Percentiles rank a stretch among this genome's conserved stretches.
Conservation (phyloP, 2,888 invertebrate genomes). For the Ganaspis brasiliensis region DNA sequence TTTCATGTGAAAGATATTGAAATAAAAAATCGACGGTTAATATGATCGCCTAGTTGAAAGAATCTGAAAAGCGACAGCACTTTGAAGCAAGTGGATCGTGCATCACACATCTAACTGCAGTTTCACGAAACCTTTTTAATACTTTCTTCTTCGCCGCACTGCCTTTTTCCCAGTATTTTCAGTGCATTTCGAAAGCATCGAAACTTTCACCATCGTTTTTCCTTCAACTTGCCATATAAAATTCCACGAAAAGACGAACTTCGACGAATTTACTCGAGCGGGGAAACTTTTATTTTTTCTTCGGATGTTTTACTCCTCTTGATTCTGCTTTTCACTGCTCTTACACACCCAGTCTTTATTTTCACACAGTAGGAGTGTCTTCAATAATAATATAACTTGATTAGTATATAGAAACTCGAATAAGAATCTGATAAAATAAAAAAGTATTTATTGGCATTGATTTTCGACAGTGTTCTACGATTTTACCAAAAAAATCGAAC, state of each 20-base stretch:
- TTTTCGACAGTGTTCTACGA: too few relatives aligned
- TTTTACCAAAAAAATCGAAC: too few relatives aligned
- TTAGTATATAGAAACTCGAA: too few relatives aligned
- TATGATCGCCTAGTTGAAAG: slow-evolving; percentile 31
- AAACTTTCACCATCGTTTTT: slow-evolving; percentile 73
- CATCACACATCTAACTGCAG: slow-evolving; percentile 35
- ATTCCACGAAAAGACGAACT: slow-evolving; percentile 68
- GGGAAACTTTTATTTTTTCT: too few relatives aligned
- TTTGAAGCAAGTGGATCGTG: slow-evolving; percentile 24
- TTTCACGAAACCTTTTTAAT: slow-evolving; percentile 41
- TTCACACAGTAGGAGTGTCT: too few relatives aligned
- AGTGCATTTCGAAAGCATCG: slow-evolving; percentile 73
- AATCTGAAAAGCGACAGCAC: slow-evolving; percentile 32
- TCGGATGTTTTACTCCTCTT: too few relatives aligned
- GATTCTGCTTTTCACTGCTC: too few relatives aligned
- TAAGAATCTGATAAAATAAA: too few relatives aligned
- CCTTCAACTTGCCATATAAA: slow-evolving; percentile 70
- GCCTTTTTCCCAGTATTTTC: slow-evolving; percentile 48
- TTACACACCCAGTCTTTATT: too few relatives aligned
- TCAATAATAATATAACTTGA: too few relatives aligned
- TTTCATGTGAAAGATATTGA: not conserved
- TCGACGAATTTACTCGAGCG: slow-evolving; percentile 68
- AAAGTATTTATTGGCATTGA: too few relatives aligned
- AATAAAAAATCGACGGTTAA: slow-evolving; percentile 3
- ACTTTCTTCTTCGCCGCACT: slow-evolving; percentile 32